Evolutionary conservation across 2,888 invertebrate species (phyloP).

Genomic region (Epirrhoe tristata): DNA sequence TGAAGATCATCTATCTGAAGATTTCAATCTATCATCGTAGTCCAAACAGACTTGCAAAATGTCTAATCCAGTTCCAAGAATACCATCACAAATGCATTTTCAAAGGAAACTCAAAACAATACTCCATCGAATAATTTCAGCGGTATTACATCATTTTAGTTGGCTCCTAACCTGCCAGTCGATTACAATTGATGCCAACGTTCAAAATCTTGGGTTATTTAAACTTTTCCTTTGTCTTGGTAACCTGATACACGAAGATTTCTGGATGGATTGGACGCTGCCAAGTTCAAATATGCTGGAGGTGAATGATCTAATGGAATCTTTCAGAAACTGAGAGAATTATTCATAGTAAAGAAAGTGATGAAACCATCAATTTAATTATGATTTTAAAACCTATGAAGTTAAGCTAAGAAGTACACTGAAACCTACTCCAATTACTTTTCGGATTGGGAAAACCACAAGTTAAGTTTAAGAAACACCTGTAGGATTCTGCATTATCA

Average conservation of each 20-base stretch:
- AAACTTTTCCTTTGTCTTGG: slow-evolving; percentile 41
- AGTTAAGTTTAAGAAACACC: too few relatives aligned
- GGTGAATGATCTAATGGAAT: slow-evolving; percentile 37
- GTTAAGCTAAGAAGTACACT: too few relatives aligned
- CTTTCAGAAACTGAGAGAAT: slow-evolving; percentile 15
- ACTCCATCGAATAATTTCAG: slow-evolving; percentile 28
- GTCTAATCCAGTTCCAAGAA: slow-evolving; percentile 14
- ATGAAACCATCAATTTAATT: too few relatives aligned
- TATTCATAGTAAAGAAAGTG: not conserved
- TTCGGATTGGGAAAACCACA: too few relatives aligned
- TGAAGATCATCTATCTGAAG: not conserved
- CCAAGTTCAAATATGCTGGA: slow-evolving; percentile 36
- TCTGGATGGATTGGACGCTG: slow-evolving; percentile 25
- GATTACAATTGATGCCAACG: slow-evolving; percentile 46
- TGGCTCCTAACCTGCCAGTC: slow-evolving; percentile 39
- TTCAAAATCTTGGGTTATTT: slow-evolving; percentile 34
- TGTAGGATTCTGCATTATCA: too few relatives aligned
- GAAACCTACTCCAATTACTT: too few relatives aligned
- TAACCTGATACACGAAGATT: slow-evolving; percentile 40
- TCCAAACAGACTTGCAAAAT: slow-evolving; percentile 5
- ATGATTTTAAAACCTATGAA: too few relatives aligned
- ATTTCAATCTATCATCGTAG: not conserved
- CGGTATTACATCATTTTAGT: slow-evolving; percentile 43
- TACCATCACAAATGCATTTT: slow-evolving; percentile 26
- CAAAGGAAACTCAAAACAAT: slow-evolving; percentile 26